Evolutionary conservation across 2,113 vertebrate species (phyloP), one percentile per base, ranked within the genome.

Genomic region (Nerophis ophidion): DNA sequence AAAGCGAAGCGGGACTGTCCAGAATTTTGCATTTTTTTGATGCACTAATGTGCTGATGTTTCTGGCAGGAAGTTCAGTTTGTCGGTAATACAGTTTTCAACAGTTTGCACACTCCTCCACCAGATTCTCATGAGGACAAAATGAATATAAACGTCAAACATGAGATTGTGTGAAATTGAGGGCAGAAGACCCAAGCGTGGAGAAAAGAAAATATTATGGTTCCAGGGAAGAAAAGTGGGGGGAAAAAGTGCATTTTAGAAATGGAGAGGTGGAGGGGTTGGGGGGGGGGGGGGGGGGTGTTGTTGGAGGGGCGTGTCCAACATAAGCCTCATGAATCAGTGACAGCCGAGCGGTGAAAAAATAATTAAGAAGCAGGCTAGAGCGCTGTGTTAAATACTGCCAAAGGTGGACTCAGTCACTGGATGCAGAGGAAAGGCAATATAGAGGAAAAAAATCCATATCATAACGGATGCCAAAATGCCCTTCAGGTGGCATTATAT

Each of bases 281-380:
- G 64, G 66, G 69, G 56, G 60, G 47, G 57, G 66, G 69, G 70
- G 74, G 46, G 68, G 69, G 72, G 75, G 46, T 61, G 54, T 73
- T 55, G 69, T 57, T 54, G 42, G 17, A 65, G 76, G 77, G 77
- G 83, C 65, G 84, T 82, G 79, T 68, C 75, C 73, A 72, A 71
- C 66, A 67, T 74, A 70, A 79, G 75, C 74, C 77, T 83, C 82
- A 86, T 87, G 80, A 88, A 87, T 89, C 87, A 87, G 81, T 85
- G 82, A 89, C 86, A 84, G 69, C 68, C 57, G 57, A 84, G 77
- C 67, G 75, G 86, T 83, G 83, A 87, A 83, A 85, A 89, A 88
- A 89, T 89, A 89, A 90, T 91, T 87, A 89, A 84, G 85, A 85
- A 86, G 80, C 74, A 81, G 77, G 71, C 74, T 48, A 71, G 12